phyloP scores from a whole-genome alignment of 2,113 vertebrate species.

The Opisthocomus hoazin region DNA sequence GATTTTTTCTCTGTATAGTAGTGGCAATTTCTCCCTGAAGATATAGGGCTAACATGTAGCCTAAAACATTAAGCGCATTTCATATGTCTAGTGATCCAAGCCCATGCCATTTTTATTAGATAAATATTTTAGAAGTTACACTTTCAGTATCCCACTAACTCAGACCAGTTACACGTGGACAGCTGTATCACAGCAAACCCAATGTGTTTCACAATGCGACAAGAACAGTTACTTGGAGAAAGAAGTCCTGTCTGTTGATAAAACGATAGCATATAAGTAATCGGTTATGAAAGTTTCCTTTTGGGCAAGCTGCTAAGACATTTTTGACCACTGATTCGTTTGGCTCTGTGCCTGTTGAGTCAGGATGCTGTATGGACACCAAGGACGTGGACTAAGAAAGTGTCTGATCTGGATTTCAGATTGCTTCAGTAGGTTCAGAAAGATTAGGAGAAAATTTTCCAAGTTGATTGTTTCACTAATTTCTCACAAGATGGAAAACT shows the following conservation, averaged over 20 bases:
- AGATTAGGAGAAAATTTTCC: background rate
- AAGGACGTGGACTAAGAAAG: rapidly evolving
- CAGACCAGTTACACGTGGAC: background rate
- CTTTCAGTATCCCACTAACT: background rate
- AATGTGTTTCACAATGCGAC: background rate
- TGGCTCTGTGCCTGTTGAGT: background rate
- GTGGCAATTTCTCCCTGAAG: background rate
- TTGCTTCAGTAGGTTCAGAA: background rate
- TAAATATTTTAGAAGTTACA: background rate
- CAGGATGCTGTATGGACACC: background rate
- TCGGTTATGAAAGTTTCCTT: background rate
- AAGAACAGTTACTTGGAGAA: background rate
- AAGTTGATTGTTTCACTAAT: background rate
- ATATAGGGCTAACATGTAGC: background rate
- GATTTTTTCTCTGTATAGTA: background rate
- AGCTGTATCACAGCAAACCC: background rate
- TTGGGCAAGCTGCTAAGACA: background rate
- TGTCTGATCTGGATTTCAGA: background rate
- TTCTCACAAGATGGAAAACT: background rate
- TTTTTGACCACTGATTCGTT: background rate
- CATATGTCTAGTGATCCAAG: background rate
- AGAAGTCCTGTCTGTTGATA: background rate
- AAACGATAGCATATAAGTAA: background rate
- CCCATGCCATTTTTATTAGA: background rate
- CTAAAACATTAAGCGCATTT: background rate